Percentiles rank a stretch among this genome's conserved stretches.
Conservation (phyloP, 2,113 vertebrate genomes). For the Corvus moneduloides region DNA sequence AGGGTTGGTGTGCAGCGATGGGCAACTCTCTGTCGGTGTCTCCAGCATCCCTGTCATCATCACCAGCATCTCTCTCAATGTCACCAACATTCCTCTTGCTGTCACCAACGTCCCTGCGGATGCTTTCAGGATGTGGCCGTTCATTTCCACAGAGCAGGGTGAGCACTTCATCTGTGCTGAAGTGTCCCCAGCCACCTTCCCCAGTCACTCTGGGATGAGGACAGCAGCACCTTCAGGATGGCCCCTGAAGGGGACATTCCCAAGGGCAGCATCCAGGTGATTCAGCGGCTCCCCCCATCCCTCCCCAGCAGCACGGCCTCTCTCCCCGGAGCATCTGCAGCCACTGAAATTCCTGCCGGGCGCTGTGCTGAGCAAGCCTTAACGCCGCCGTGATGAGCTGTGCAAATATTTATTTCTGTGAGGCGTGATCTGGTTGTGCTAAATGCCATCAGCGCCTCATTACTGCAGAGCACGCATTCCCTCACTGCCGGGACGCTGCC, state of each 20-base stretch:
- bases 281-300: neutral
- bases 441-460: conserved; percentile 24
- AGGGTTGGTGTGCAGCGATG: neutral
- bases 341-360: neutral
- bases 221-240: neutral
- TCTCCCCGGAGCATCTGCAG: neutral
- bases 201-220: neutral
- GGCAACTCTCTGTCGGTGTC: neutral
- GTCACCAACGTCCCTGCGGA: accelerated
- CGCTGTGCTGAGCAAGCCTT: conserved; percentile 29
- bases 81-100: neutral
- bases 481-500: neutral
- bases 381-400: neutral
- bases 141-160: neutral
- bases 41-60: neutral
- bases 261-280: neutral
- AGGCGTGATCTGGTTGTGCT: conserved; percentile 6
- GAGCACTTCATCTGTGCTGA: accelerated
- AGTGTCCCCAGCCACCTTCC: neutral
- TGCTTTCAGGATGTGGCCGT: neutral
- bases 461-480: neutral
- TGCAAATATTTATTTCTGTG: conserved; percentile 52
- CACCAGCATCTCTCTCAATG: accelerated
- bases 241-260: neutral
- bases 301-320: neutral